Percentiles rank a stretch among this genome's conserved stretches.
These are phyloP conservation scores for Periophthalmus modestus DNA, from an alignment of 2,113 vertebrate genomes.

Conservation along the genomic window DNA sequence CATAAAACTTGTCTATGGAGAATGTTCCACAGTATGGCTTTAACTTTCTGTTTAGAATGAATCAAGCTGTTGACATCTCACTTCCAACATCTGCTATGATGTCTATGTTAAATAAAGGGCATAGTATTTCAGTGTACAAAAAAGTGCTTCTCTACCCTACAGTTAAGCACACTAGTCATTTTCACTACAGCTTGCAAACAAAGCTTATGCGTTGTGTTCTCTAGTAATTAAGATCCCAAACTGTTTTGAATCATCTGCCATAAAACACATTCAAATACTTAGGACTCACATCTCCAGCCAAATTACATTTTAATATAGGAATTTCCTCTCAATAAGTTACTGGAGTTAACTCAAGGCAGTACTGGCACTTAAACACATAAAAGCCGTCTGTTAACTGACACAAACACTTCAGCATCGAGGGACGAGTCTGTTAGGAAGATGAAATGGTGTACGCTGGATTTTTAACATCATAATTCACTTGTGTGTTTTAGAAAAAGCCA, in stretches of 20 bases:
- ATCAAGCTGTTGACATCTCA: too few relatives aligned
- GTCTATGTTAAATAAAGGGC: neutral
- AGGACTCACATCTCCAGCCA: constrained; percentile 24
- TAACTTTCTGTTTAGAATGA: neutral
- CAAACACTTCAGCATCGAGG: neutral
- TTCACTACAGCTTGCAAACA: neutral
- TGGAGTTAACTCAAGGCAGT: constrained; percentile 45
- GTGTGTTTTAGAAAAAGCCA: neutral
- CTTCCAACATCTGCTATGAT: neutral
- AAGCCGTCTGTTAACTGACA: constrained; percentile 18
- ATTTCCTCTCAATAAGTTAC: constrained; percentile 20
- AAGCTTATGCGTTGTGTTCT: constrained; percentile 21
- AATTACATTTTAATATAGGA: constrained; percentile 55
- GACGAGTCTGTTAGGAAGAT: neutral
- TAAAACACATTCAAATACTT: neutral
- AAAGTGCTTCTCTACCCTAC: neutral
- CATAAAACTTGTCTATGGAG: too few relatives aligned
- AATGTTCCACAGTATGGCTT: too few relatives aligned
- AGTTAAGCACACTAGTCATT: neutral
- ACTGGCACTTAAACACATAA: constrained; percentile 19
- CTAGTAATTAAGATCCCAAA: constrained; percentile 12
- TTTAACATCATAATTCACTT: neutral
- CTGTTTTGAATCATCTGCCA: constrained; percentile 2
- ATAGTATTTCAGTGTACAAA: too few relatives aligned
- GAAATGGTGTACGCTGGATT: neutral